Evolutionary conservation across 1,140 invertebrate species (phyloP).

Genomic region (Lasioglossum albipes): DNA sequence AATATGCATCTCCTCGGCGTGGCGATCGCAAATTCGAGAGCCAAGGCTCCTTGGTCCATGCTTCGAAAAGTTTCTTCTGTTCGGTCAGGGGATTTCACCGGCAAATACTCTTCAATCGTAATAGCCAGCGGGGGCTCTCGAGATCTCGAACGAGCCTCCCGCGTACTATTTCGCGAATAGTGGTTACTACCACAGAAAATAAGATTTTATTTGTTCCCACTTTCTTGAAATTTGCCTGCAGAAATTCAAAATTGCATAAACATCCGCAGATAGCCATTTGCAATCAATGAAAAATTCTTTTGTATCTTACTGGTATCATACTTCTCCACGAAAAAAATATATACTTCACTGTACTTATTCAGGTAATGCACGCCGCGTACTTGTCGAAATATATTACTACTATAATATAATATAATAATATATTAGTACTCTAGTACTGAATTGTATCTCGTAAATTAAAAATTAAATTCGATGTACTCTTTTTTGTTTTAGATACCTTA

Average conservation of each 20-base stretch:
- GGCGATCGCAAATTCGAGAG: not conserved
- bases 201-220: too few species aligned
- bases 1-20: not conserved
- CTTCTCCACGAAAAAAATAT: not conserved
- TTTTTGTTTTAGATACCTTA: slow-evolving; percentile 50
- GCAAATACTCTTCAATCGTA: slow-evolving; percentile 24
- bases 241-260: too few species aligned
- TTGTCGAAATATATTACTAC: too few species aligned
- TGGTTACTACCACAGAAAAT: too few species aligned
- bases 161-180: slow-evolving; percentile 33
- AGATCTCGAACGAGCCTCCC: slow-evolving; percentile 14
- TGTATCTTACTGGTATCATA: too few species aligned
- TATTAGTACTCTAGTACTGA: too few species aligned
- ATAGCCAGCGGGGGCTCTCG: slow-evolving; percentile 31
- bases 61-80: slow-evolving; percentile 12
- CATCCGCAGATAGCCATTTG: too few species aligned
- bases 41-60: not conserved
- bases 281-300: too few species aligned
- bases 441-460: not conserved
- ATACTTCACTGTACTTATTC: not conserved
- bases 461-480: not conserved
- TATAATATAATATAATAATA: too few species aligned
- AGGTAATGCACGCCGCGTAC: not conserved
- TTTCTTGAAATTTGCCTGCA: too few species aligned
- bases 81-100: not conserved